Conservation (phyloP, 2,797 vertebrate species). For the Myotis findleyi region DNA sequence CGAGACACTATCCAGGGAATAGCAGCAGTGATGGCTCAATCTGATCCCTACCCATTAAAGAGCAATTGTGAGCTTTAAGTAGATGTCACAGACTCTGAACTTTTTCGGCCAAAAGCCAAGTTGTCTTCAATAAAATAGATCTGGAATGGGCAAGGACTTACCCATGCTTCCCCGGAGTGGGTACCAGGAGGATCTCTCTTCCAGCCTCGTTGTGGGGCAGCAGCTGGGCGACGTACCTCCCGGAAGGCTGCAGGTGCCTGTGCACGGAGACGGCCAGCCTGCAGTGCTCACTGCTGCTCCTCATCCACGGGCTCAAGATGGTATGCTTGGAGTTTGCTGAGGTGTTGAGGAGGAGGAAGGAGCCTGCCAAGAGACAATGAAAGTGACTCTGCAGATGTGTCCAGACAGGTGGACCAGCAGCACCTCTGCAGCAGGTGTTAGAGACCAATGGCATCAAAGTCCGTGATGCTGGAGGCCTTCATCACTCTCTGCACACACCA, state of each 20-base stretch:
- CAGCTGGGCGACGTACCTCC: conserved; percentile 86
- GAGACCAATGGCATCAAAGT: not conserved
- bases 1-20: not conserved
- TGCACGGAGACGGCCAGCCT: conserved; percentile 87
- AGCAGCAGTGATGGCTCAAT: conserved; percentile 57
- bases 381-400: not conserved
- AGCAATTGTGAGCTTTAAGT: conserved; percentile 56
- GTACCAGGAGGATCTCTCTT: conserved; percentile 82
- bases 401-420: not conserved
- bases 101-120: conserved; percentile 45
- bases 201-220: conserved; percentile 85
- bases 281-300: conserved; percentile 87
- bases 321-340: conserved; percentile 82
- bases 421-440: not conserved
- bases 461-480: fast-evolving
- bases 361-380: conserved; percentile 82
- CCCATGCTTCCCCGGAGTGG: conserved; percentile 86
- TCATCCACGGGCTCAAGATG: conserved; percentile 90
- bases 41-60: conserved; percentile 39
- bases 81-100: conserved; percentile 47
- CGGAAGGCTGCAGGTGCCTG: conserved; percentile 83
- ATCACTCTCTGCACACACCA: not conserved
- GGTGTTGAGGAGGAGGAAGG: conserved; percentile 88
- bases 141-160: conserved; percentile 78
- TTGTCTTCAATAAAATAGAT: not conserved